Evolutionary conservation across 92 coral and sea anemone genomes (phyloP).

Genomic region (Scolanthus callimorphus): DNA sequence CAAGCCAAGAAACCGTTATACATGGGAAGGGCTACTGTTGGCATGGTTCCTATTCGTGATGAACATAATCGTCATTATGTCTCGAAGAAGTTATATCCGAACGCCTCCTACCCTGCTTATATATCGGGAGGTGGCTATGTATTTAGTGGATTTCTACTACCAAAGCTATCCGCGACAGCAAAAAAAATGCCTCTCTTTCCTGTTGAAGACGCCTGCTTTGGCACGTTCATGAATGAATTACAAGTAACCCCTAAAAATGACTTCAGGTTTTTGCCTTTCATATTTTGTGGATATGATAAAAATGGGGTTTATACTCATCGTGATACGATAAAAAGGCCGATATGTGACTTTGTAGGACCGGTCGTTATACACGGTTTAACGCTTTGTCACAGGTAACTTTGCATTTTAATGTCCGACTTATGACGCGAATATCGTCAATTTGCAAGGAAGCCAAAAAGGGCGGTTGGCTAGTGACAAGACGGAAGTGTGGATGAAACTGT

Average conservation of each 20-base stretch:
- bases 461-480: slow-evolving; percentile 11
- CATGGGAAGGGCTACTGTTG: slow-evolving; percentile 31
- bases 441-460: slow-evolving; percentile 36
- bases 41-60: slow-evolving; percentile 31
- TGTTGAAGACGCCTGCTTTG: slow-evolving; percentile 80
- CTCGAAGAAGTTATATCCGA: slow-evolving; percentile 36
- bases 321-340: slow-evolving; percentile 41
- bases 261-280: slow-evolving; percentile 56
- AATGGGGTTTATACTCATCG: not conserved
- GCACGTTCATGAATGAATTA: slow-evolving; percentile 46
- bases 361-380: slow-evolving; percentile 60
- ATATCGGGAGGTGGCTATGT: slow-evolving; percentile 82
- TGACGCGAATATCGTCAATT: slow-evolving; percentile 59
- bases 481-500: no score
- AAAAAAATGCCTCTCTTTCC: slow-evolving; percentile 43
- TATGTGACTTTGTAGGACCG: slow-evolving; percentile 72
- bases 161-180: slow-evolving; percentile 39
- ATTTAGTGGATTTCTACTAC: slow-evolving; percentile 62
- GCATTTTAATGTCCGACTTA: slow-evolving; percentile 58
- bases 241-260: slow-evolving; percentile 50
- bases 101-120: slow-evolving; percentile 10
- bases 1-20: slow-evolving; percentile 53
- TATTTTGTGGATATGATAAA: slow-evolving; percentile 38
- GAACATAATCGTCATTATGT: not conserved
- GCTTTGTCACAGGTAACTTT: slow-evolving; percentile 53